These are phyloP conservation scores for Austrofundulus limnaeus DNA, from an alignment of 2,113 vertebrate species.

Conservation along the genomic window DNA sequence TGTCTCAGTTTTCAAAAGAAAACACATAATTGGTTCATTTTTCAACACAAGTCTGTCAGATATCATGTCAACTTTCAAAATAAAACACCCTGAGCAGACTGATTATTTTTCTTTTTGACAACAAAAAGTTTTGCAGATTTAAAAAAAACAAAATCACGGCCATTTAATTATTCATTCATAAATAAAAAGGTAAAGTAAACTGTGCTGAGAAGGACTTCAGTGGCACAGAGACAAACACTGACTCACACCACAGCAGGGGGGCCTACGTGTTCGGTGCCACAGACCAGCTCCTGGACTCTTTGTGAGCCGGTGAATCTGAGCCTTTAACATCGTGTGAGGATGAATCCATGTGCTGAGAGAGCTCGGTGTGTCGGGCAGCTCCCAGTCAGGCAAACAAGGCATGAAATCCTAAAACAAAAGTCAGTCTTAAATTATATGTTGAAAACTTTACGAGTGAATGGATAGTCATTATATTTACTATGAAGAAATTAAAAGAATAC, in stretches of 20 bases:
- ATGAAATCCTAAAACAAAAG: background rate
- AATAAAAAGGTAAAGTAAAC: background rate
- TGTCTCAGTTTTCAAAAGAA: background rate
- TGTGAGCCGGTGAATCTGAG: slow-evolving; percentile 49
- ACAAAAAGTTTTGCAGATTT: background rate
- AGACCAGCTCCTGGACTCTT: slow-evolving; percentile 24
- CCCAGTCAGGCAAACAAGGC: background rate
- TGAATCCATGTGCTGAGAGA: slow-evolving; percentile 13
- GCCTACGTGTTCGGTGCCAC: slow-evolving; percentile 68
- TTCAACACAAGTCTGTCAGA: background rate
- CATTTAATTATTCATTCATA: background rate
- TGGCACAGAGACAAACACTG: slow-evolving; percentile 59
- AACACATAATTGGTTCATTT: background rate
- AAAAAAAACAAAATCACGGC: background rate
- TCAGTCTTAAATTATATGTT: background rate
- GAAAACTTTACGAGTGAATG: no score
- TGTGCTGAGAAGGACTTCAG: slow-evolving; percentile 32
- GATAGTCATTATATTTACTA: no score
- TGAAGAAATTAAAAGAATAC: no score
- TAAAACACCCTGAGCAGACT: background rate
- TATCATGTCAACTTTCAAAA: background rate
- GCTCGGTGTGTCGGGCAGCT: background rate
- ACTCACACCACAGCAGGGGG: slow-evolving; percentile 36
- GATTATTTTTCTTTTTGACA: no score
- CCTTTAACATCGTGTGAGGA: slow-evolving; percentile 39